These are phyloP conservation scores for Ctenochaetus hawaiiensis DNA, from an alignment of 2,797 vertebrate species.

Conservation along the genomic window DNA sequence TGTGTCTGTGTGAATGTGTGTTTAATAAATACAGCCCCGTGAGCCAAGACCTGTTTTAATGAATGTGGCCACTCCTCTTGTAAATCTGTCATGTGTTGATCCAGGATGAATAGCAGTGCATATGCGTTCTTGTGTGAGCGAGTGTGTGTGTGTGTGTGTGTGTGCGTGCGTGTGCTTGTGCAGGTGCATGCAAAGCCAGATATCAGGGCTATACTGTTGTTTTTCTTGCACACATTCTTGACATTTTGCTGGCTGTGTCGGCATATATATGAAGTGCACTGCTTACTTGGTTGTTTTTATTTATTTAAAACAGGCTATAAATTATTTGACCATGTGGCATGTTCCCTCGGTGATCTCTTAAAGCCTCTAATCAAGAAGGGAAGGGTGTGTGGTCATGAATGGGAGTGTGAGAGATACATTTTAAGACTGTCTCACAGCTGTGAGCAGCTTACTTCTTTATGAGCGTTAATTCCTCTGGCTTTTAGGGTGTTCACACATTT, in stretches of 20 bases:
- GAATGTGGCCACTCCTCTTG: conserved; percentile 44
- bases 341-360: conserved; percentile 34
- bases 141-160: conserved; percentile 1
- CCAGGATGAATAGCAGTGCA: conserved; percentile 49
- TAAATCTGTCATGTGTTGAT: conserved; percentile 65
- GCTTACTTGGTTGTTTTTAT: conserved; percentile 23
- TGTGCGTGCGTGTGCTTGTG: not conserved
- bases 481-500: conserved; percentile 29
- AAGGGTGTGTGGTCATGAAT: conserved; percentile 17
- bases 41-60: conserved; percentile 60
- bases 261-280: conserved; percentile 14
- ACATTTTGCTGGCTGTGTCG: conserved; percentile 33
- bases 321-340: conserved; percentile 26
- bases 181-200: conserved; percentile 50
- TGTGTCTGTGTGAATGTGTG: conserved; percentile 45
- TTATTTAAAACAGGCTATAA: conserved; percentile 6
- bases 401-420: conserved; percentile 35
- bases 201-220: conserved; percentile 18
- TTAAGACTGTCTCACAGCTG: conserved; percentile 31
- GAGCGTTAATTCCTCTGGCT: conserved; percentile 32
- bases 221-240: conserved; percentile 40
- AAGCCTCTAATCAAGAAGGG: conserved; percentile 15
- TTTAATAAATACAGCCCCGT: conserved; percentile 55
- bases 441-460: conserved; percentile 44
- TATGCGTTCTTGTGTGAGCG: conserved; percentile 5